Evolutionary conservation across 92 coral and sea anemone species (phyloP).

Genomic region (Pocillopora meandrina): DNA sequence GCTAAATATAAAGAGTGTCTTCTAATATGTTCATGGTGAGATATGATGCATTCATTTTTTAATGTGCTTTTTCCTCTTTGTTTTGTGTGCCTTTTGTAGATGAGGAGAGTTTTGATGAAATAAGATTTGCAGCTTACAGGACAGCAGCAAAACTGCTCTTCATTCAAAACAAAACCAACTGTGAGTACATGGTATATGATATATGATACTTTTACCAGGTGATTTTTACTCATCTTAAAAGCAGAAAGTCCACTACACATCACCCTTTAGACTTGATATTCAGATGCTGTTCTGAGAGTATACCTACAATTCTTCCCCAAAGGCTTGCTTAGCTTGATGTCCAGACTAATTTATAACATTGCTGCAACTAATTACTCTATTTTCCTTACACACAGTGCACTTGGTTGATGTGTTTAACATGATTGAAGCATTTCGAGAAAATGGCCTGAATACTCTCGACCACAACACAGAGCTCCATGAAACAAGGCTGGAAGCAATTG

Average conservation of each 20-base stretch:
- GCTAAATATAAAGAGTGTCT: too few species aligned
- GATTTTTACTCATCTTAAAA: too few species aligned
- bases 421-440: slow-evolving; percentile 99
- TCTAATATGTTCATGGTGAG: too few species aligned
- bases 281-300: too few species aligned
- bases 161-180: slow-evolving; percentile 85
- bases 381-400: slow-evolving; percentile 64
- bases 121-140: slow-evolving; percentile 89
- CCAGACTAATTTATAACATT: too few species aligned
- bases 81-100: slow-evolving; percentile 49
- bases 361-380: neutral
- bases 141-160: slow-evolving; percentile 92
- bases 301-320: too few species aligned
- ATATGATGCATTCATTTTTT: too few species aligned
- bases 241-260: too few species aligned
- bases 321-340: too few species aligned
- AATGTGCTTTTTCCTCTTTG: too few species aligned
- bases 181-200: slow-evolving; percentile 48
- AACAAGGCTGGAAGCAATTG: slow-evolving; percentile 91
- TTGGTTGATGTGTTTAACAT: slow-evolving; percentile 97
- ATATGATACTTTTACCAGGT: too few species aligned
- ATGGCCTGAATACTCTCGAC: slow-evolving; percentile 92
- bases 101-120: slow-evolving; percentile 88
- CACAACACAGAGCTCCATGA: slow-evolving; percentile 98
- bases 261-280: too few species aligned